These are phyloP conservation scores for Amphimallon solstitiale DNA, from an alignment of 2,888 invertebrate genomes.

Conservation along the genomic window DNA sequence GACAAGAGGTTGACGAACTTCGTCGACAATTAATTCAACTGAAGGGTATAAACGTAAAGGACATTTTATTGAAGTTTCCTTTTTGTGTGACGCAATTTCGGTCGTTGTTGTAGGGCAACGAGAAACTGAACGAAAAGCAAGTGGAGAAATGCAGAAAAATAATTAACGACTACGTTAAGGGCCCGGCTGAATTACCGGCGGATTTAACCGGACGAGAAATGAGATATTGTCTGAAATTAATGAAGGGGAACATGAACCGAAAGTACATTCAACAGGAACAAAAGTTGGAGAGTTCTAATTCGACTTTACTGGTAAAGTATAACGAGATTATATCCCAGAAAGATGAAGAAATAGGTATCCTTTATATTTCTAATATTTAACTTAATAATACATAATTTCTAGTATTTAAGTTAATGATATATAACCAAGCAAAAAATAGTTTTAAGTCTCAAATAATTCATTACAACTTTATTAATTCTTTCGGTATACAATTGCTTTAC, in stretches of 20 bases:
- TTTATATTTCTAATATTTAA: constrained; percentile 5
- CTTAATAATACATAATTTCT: too few species aligned
- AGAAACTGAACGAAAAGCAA: constrained; percentile 47
- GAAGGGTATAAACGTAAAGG: constrained; percentile 37
- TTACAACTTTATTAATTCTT: too few species aligned
- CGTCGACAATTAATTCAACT: constrained; percentile 38
- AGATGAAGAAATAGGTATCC: constrained; percentile 60
- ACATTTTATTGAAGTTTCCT: neutral
- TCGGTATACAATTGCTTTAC: too few species aligned
- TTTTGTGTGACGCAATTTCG: too few species aligned
- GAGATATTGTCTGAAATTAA: constrained; percentile 57
- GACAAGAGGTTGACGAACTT: constrained; percentile 61
- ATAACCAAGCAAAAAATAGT: too few species aligned
- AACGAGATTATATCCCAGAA: constrained; percentile 56
- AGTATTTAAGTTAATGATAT: too few species aligned
- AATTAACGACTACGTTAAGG: constrained; percentile 50
- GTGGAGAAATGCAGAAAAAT: constrained; percentile 49
- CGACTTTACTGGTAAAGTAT: constrained; percentile 50
- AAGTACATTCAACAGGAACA: neutral
- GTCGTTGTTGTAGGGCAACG: constrained; percentile 34
- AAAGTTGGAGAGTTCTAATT: constrained; percentile 17
- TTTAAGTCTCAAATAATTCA: too few species aligned
- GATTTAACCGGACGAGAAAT: constrained; percentile 53
- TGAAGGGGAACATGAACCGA: constrained; percentile 47
- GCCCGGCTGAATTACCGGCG: constrained; percentile 40